Conservation (phyloP, 1,140 invertebrate genomes). For the Meloidogyne hapla region DNA sequence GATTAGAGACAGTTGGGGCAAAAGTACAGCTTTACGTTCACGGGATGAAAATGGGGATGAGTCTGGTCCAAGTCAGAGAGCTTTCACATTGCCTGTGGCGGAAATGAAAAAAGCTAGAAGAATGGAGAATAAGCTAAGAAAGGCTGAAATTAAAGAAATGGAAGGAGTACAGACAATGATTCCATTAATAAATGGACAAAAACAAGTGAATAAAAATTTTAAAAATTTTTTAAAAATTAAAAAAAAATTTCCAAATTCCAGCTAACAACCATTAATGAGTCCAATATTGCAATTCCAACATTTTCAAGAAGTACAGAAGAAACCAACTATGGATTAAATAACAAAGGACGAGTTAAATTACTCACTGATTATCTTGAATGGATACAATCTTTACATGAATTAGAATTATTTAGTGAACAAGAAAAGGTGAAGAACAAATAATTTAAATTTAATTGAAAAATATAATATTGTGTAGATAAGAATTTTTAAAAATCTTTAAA, state of each 20-base stretch:
- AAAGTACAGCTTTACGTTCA: not conserved
- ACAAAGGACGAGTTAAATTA: constrained; percentile 10
- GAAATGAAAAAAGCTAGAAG: not conserved
- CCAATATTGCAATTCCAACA: not conserved
- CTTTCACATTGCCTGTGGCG: not conserved
- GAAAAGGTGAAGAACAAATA: constrained; percentile 1
- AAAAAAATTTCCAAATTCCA: too few relatives aligned
- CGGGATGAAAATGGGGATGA: not conserved
- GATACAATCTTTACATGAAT: constrained; percentile 17
- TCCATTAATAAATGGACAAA: not conserved
- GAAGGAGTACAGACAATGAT: not conserved
- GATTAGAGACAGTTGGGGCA: constrained; percentile 25
- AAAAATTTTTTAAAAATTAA: not conserved
- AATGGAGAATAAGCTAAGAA: not conserved
- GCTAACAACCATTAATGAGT: not conserved
- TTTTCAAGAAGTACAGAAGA: not conserved
- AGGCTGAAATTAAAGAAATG: not conserved
- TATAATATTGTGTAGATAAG: too few relatives aligned
- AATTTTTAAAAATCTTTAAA: too few relatives aligned
- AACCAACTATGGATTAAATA: not conserved
- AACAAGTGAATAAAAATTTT: not conserved
- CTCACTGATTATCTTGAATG: constrained; percentile 24
- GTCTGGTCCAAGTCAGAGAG: not conserved
- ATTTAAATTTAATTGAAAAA: not conserved
- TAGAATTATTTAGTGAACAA: constrained; percentile 16